These are phyloP conservation scores for Archocentrus centrarchus DNA, from an alignment of 2,113 vertebrate genomes.

Conservation along the genomic window DNA sequence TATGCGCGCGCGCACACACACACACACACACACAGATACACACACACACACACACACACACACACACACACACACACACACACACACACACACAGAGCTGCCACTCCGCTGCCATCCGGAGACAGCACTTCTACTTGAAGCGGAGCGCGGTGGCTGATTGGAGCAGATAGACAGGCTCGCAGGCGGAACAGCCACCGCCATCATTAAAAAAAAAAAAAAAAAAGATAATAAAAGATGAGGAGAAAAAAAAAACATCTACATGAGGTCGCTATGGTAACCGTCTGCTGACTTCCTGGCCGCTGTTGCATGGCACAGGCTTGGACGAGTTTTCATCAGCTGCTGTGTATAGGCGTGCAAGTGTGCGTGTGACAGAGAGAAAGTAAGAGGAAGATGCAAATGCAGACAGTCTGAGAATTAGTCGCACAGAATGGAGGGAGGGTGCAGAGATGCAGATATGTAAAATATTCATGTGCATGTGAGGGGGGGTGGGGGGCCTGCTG, in stretches of 20 bases:
- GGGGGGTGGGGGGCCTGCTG: slow-evolving; percentile 77
- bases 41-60: background rate
- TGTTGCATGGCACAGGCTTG: slow-evolving; percentile 78
- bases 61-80: background rate
- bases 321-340: slow-evolving; percentile 69
- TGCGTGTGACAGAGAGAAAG: slow-evolving; percentile 36
- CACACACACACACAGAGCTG: slow-evolving; percentile 31
- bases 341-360: slow-evolving; percentile 24
- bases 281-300: slow-evolving; percentile 91
- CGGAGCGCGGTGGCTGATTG: slow-evolving; percentile 78
- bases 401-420: slow-evolving; percentile 99
- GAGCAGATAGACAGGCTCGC: slow-evolving; percentile 87
- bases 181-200: slow-evolving; percentile 88
- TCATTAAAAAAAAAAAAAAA: slow-evolving; percentile 91
- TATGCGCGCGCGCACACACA: too few relatives aligned
- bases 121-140: slow-evolving; percentile 84
- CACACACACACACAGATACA: background rate
- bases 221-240: slow-evolving; percentile 61
- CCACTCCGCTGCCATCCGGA: slow-evolving; percentile 62
- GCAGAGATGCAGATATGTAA: slow-evolving; percentile 95
- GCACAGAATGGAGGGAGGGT: slow-evolving; percentile 86
- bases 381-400: slow-evolving; percentile 92
- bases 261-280: slow-evolving; percentile 97
- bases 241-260: slow-evolving; percentile 79
- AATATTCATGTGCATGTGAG: slow-evolving; percentile 94